Evolutionary conservation across 2,113 vertebrate genomes (phyloP).

Genomic region (Engystomops pustulosus): DNA sequence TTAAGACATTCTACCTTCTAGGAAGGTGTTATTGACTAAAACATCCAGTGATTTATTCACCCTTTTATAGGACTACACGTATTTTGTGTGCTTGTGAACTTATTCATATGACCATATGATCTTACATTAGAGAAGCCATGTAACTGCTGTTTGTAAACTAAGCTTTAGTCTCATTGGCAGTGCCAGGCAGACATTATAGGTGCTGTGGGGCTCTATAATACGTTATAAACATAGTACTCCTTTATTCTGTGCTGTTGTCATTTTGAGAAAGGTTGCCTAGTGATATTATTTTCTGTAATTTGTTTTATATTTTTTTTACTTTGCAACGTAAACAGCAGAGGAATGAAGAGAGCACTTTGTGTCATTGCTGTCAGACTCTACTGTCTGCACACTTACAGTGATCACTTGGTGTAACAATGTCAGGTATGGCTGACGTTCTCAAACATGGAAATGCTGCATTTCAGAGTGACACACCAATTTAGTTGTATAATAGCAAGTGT

Average conservation of each 20-base stretch:
- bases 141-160: background rate
- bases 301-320: background rate
- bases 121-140: background rate
- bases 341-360: background rate
- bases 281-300: background rate
- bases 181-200: background rate
- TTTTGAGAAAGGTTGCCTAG: background rate
- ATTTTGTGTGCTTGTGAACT: too few species aligned
- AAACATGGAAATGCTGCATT: constrained; percentile 26
- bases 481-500: constrained; percentile 17
- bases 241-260: too few species aligned
- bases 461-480: constrained; percentile 41
- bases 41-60: background rate
- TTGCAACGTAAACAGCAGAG: background rate
- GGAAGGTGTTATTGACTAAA: constrained; percentile 1
- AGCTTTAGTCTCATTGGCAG: too few species aligned
- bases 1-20: background rate
- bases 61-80: too few species aligned
- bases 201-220: background rate
- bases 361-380: constrained; percentile 3
- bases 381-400: constrained; percentile 3
- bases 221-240: too few species aligned
- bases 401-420: constrained; percentile 23
- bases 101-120: too few species aligned
- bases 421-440: background rate